phyloP scores from a whole-genome alignment of 2,888 invertebrate species.

The Watsonalla cultraria region DNA sequence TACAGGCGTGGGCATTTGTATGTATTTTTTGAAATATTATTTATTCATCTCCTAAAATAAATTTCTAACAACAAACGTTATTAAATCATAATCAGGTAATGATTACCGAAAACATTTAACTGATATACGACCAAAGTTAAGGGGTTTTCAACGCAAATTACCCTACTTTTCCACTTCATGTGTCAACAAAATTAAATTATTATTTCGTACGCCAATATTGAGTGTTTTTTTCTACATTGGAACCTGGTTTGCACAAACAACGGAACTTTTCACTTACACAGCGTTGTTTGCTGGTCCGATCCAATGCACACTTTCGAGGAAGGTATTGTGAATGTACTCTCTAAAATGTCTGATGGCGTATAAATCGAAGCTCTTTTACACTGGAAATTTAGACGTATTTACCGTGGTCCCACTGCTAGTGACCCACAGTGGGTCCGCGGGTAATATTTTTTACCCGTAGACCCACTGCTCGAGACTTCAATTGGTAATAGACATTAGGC shows the following conservation, averaged over 20 bases:
- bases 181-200: constrained; percentile 44
- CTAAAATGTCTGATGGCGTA: constrained; percentile 17
- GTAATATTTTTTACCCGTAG: too few relatives aligned
- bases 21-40: too few relatives aligned
- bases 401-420: too few relatives aligned
- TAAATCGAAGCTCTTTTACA: constrained; percentile 9
- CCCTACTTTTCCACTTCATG: constrained; percentile 27
- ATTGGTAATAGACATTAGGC: too few relatives aligned
- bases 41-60: neutral
- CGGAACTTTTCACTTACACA: constrained; percentile 56
- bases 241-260: constrained; percentile 43
- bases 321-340: constrained; percentile 27
- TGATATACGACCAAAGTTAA: neutral
- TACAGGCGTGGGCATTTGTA: too few relatives aligned
- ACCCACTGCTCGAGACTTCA: too few relatives aligned
- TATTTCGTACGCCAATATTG: constrained; percentile 31
- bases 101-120: neutral
- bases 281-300: constrained; percentile 37
- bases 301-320: constrained; percentile 23
- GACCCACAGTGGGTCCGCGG: too few relatives aligned
- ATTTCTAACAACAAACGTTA: neutral
- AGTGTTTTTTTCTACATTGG: constrained; percentile 29
- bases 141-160: constrained; percentile 14
- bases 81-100: neutral
- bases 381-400: too few relatives aligned